A percentile compares a stretch with the other conserved stretches of the same genome.
Conservation (phyloP, 2,797 vertebrate genomes). For the Geotrypetes seraphini region DNA sequence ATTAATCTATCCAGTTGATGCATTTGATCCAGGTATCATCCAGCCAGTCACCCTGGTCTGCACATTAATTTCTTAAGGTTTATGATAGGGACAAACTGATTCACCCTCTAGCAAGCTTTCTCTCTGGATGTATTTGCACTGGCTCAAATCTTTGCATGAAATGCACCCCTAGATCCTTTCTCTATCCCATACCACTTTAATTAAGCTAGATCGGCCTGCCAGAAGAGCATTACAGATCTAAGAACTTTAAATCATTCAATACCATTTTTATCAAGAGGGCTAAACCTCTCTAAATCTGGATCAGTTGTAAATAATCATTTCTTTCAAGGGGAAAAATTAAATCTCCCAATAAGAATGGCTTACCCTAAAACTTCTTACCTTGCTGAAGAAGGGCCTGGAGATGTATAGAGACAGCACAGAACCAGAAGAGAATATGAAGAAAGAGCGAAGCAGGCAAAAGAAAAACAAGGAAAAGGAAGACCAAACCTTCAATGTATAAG, state of each 20-base stretch:
- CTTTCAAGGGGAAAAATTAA: constrained; percentile 4
- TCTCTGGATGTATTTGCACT: no score
- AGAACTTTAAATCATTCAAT: constrained; percentile 35
- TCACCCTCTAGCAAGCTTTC: no score
- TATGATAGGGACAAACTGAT: no score
- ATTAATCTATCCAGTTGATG: not conserved
- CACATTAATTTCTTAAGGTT: no score
- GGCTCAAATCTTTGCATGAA: not conserved
- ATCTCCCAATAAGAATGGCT: constrained; percentile 7
- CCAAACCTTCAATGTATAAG: not conserved
- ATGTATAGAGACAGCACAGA: not conserved
- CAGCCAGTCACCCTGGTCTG: not conserved
- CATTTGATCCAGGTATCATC: not conserved
- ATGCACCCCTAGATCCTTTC: not conserved
- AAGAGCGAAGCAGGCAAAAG: not conserved
- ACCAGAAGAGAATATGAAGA: not conserved
- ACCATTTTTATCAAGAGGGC: constrained; percentile 32
- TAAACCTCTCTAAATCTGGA: constrained; percentile 32
- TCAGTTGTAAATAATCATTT: constrained; percentile 18
- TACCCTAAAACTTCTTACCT: not conserved
- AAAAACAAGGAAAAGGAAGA: not conserved
- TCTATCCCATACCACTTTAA: constrained; percentile 6
- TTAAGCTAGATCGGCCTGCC: constrained; percentile 15
- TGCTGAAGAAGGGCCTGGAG: not conserved
- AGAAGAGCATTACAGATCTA: constrained; percentile 24